Evolutionary conservation across 2,888 invertebrate species (phyloP).

Genomic region (Agriotes lineatus): DNA sequence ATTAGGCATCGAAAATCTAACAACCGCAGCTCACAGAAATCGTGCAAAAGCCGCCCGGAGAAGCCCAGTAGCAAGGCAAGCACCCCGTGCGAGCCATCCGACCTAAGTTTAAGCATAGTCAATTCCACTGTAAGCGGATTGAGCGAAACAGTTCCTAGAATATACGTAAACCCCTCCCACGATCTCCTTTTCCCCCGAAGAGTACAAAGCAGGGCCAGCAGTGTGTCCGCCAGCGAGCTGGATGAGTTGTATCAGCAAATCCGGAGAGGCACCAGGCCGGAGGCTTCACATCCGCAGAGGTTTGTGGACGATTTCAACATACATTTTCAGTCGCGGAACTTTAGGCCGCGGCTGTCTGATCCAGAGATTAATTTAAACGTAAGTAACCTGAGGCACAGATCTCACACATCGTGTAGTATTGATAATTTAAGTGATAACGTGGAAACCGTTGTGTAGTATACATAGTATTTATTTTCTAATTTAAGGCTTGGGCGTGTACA

Average conservation of each 20-base stretch:
- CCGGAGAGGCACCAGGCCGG: constrained; percentile 65
- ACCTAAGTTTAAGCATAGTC: constrained; percentile 58
- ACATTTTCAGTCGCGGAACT: constrained; percentile 21
- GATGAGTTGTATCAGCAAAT: constrained; percentile 81
- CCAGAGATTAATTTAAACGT: constrained; percentile 60
- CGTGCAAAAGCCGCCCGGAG: constrained; percentile 21
- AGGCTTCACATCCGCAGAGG: constrained; percentile 8
- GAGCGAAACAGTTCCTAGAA: constrained; percentile 53
- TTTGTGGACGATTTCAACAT: constrained; percentile 30
- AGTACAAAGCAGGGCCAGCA: constrained; percentile 72
- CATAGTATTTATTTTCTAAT: constrained; percentile 34
- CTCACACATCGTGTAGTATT: constrained; percentile 48
- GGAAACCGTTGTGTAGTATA: constrained; percentile 54
- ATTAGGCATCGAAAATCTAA: constrained; percentile 2
- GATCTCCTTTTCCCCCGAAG: constrained; percentile 64
- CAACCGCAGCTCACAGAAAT: constrained; percentile 12
- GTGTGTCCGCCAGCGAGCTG: constrained; percentile 71
- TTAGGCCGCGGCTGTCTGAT: constrained; percentile 60
- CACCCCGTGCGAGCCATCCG: constrained; percentile 43
- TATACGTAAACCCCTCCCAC: constrained; percentile 68
- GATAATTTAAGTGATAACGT: constrained; percentile 54
- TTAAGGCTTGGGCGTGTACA: constrained; percentile 33
- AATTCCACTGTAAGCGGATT: constrained; percentile 47
- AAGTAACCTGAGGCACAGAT: constrained; percentile 50
- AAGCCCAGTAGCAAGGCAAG: constrained; percentile 10